Conservation (phyloP, 1,140 invertebrate species). For the Calephelis virginiensis region DNA sequence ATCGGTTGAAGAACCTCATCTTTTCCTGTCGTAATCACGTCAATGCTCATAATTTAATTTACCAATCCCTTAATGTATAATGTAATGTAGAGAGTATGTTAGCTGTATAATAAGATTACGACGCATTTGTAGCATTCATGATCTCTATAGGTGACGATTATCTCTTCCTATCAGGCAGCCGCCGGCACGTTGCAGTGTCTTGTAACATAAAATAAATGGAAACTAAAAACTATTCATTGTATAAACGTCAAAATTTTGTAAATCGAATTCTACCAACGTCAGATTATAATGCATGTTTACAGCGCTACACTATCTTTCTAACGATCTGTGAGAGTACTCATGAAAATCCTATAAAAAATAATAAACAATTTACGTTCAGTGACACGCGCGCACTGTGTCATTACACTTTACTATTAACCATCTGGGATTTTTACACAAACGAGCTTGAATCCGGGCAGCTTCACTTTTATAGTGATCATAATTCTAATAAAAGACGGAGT, state of each 20-base stretch:
- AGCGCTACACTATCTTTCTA: constrained; percentile 28
- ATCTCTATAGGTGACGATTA: no score
- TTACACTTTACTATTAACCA: constrained; percentile 55
- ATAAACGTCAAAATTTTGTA: background rate
- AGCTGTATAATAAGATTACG: no score
- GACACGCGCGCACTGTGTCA: constrained; percentile 62
- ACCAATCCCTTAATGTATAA: no score
- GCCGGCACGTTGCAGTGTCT: no score
- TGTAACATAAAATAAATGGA: no score
- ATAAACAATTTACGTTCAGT: constrained; percentile 74
- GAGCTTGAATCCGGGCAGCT: constrained; percentile 25
- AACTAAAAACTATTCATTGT: no score
- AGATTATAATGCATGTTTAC: background rate
- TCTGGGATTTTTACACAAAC: constrained; percentile 55
- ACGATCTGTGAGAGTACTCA: constrained; percentile 43
- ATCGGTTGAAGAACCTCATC: no score
- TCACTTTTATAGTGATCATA: constrained; percentile 18
- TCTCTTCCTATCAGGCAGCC: no score
- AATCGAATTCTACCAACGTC: background rate
- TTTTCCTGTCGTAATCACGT: no score
- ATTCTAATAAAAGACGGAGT: constrained; percentile 2
- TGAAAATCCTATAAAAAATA: constrained; percentile 74
- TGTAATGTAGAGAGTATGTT: no score
- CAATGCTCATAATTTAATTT: no score
- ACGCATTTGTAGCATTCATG: no score